phyloP scores from a whole-genome alignment of 2,113 vertebrate species.

The Delphinapterus leucas region DNA sequence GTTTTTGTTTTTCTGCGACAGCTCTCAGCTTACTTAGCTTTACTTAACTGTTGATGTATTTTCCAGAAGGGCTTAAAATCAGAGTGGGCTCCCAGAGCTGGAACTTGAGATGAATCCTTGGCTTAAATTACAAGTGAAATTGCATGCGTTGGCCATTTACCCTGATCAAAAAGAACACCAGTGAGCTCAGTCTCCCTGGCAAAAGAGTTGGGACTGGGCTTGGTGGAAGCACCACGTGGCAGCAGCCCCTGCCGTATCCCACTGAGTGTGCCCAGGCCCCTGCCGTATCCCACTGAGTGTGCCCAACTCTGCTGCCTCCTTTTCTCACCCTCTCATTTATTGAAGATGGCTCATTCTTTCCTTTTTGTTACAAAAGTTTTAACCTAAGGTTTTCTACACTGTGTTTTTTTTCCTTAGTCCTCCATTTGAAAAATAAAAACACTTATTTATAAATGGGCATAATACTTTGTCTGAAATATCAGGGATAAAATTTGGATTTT shows the following conservation, averaged over 20 bases:
- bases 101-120: slow-evolving; percentile 56
- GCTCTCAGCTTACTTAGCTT: background rate
- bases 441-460: background rate
- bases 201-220: background rate
- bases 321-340: background rate
- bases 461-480: background rate
- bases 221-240: background rate
- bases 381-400: background rate
- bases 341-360: background rate
- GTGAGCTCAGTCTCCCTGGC: slow-evolving; percentile 29
- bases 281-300: fast-evolving
- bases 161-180: slow-evolving; percentile 46
- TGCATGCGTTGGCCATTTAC: slow-evolving; percentile 56
- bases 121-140: slow-evolving; percentile 56
- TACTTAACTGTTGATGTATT: slow-evolving; percentile 33
- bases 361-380: background rate
- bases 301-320: background rate
- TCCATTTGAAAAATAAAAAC: slow-evolving; percentile 3
- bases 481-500: background rate
- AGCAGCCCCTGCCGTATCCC: background rate
- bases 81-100: background rate
- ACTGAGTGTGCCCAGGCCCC: background rate
- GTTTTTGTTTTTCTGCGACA: background rate
- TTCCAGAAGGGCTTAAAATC: slow-evolving; percentile 15
- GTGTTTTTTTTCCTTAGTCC: background rate